phyloP scores from a whole-genome alignment of 2,797 vertebrate species.

The Myotis pilosus region DNA sequence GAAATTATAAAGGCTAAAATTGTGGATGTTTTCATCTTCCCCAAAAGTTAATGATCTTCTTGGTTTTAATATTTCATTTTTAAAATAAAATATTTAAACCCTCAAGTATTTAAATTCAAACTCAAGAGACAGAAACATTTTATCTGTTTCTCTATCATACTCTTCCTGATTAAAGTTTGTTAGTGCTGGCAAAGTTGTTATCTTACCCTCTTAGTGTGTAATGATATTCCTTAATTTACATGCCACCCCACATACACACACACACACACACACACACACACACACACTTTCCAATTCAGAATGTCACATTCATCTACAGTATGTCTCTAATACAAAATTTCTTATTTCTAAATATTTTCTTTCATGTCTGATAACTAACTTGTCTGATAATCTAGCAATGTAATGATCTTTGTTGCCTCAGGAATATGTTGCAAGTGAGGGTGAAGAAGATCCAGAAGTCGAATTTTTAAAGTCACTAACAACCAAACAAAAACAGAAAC shows the following conservation, averaged over 20 bases:
- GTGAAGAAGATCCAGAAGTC: slow-evolving; percentile 97
- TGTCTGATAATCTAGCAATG: slow-evolving; percentile 22
- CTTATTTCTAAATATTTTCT: slow-evolving; percentile 9
- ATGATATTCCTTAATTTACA: background rate
- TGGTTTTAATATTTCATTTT: slow-evolving; percentile 53
- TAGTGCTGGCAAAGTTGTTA: background rate
- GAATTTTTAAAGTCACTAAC: slow-evolving; percentile 98
- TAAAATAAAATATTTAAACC: slow-evolving; percentile 50
- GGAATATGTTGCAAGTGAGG: slow-evolving; percentile 96
- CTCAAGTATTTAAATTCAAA: slow-evolving; percentile 9
- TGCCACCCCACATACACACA: background rate
- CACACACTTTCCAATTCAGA: background rate
- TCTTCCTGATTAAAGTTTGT: background rate
- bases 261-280: too few relatives aligned
- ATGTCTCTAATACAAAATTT: slow-evolving; percentile 5
- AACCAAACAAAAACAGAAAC: slow-evolving; percentile 98
- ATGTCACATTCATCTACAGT: background rate
- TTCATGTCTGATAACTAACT: slow-evolving; percentile 17
- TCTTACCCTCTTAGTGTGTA: background rate
- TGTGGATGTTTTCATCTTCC: background rate
- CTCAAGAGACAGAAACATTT: background rate
- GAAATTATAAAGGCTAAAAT: slow-evolving; percentile 46
- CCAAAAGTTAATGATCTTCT: background rate
- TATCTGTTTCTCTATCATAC: background rate
- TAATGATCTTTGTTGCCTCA: slow-evolving; percentile 77